Evolutionary conservation across 1,140 invertebrate genomes (phyloP).

Genomic region (Scaptomyza montana): DNA sequence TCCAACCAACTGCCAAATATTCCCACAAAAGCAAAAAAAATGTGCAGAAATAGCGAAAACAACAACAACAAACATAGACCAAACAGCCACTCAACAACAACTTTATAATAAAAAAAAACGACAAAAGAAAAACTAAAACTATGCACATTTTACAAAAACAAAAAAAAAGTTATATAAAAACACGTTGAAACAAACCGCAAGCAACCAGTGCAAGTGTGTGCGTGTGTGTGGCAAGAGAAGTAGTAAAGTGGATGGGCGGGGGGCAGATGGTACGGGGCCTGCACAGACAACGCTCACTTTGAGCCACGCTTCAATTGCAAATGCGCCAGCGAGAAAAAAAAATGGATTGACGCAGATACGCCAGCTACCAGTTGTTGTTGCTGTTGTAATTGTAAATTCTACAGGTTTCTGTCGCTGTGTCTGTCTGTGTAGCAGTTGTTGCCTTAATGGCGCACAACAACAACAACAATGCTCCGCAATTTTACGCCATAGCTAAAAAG

Average conservation of each 20-base stretch:
- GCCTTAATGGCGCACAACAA: conserved; percentile 67
- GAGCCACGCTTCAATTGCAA: conserved; percentile 80
- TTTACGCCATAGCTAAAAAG: conserved; percentile 79
- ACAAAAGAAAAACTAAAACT: conserved; percentile 56
- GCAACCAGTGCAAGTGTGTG: conserved; percentile 1
- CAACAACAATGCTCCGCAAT: conserved; percentile 60
- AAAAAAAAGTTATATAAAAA: conserved; percentile 78
- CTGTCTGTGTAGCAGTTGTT: conserved; percentile 62
- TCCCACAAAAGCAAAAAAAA: conserved; percentile 62
- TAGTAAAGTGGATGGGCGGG: neutral
- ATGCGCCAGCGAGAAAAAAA: conserved; percentile 67
- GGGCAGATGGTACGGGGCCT: neutral
- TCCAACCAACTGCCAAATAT: conserved; percentile 72
- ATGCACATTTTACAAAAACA: conserved; percentile 57
- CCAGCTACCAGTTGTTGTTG: conserved; percentile 47
- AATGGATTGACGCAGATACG: conserved; percentile 72
- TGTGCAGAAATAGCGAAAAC: conserved; percentile 42
- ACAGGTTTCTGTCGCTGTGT: conserved; percentile 65
- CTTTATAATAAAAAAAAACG: conserved; percentile 37
- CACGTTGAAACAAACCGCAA: conserved; percentile 56
- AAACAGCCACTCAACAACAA: conserved; percentile 39
- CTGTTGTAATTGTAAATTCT: conserved; percentile 78
- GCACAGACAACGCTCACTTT: conserved; percentile 55
- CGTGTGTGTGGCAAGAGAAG: neutral
- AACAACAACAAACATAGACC: conserved; percentile 13